Evolutionary conservation across 2,888 invertebrate genomes (phyloP), one percentile per base, ranked within the genome.

Genomic region (Neria commutata): DNA sequence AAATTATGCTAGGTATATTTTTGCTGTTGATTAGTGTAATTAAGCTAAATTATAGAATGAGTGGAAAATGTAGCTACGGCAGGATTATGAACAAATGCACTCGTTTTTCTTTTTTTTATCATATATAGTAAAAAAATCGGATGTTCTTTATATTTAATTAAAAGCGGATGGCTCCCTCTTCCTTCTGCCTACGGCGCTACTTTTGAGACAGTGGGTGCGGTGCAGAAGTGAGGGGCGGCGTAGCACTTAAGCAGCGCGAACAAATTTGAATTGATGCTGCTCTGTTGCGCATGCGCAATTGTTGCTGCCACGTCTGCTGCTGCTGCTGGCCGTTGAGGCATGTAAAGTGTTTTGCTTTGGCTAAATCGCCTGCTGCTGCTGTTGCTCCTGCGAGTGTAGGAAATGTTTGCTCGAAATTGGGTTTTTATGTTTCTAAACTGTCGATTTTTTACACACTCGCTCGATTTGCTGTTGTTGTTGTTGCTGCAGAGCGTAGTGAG

Each of bases 361-460:
- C 25, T 14, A 40, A 52, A 40, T 29, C 11, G 23, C 11, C 11
- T 52, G n/a, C n/a, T n/a, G n/a, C n/a, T 52, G 37, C 34, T 10
- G 16, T 21, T 34, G 16, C 17, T 17, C 23, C 37, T 16, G 3
- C 6, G n/a, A 17, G 10, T 14, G 14, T 34, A 10, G 26, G 55
- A 68, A 74, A 74, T 74, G 73, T 73, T 74, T 71, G n/a, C n/a
- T 74, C 68, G 73, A 74, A 74, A 74, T 74, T 74, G 74, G 71
- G 65, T 74, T 74, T 74, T 74, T 71, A 74, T 74, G 73, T 74
- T 73, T 69, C 70, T 70, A 66, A 72, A 70, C 53, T 56, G 52
- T n/a, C 50, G 19, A 33, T 16, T 48, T 8, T 48, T 21, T 14
- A 21, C n/a, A 24, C 21, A 21, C 10, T 17, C 17, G 17, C 11